phyloP scores from a whole-genome alignment of 2,113 vertebrate species.

The Calonectris borealis region DNA sequence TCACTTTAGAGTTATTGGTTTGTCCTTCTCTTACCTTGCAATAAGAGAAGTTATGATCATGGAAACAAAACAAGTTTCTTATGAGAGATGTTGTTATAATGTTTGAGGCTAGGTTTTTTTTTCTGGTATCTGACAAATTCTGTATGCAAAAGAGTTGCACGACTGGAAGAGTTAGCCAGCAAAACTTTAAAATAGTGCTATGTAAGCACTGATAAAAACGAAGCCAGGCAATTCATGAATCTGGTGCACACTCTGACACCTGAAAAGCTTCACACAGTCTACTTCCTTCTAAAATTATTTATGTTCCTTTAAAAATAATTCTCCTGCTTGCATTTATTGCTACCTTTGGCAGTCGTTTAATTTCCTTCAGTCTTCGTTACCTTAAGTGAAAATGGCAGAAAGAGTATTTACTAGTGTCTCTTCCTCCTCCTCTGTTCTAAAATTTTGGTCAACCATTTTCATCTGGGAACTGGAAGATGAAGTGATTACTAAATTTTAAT shows the following conservation, averaged over 20 bases:
- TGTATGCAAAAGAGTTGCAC: neutral
- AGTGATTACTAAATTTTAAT: neutral
- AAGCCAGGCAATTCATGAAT: neutral
- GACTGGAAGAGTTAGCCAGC: neutral
- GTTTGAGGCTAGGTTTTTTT: neutral
- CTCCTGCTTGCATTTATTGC: neutral
- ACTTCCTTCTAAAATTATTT: neutral
- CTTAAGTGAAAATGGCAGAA: neutral
- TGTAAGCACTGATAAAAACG: neutral
- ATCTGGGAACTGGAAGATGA: neutral
- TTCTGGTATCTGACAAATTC: neutral
- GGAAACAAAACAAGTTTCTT: neutral
- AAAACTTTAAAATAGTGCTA: neutral
- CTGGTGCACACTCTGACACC: neutral
- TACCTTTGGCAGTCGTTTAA: neutral
- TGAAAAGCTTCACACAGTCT: neutral
- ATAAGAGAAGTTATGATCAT: neutral
- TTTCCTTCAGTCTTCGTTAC: neutral
- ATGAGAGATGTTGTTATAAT: neutral
- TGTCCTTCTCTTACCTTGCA: neutral
- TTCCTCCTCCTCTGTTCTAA: neutral
- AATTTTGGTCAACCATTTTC: neutral
- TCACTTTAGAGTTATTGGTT: neutral
- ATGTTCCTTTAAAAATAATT: slow-evolving; percentile 12
- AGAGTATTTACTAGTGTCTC: neutral